Evolutionary conservation across 2,888 invertebrate genomes (phyloP).

Genomic region (Seira sanloemensis): DNA sequence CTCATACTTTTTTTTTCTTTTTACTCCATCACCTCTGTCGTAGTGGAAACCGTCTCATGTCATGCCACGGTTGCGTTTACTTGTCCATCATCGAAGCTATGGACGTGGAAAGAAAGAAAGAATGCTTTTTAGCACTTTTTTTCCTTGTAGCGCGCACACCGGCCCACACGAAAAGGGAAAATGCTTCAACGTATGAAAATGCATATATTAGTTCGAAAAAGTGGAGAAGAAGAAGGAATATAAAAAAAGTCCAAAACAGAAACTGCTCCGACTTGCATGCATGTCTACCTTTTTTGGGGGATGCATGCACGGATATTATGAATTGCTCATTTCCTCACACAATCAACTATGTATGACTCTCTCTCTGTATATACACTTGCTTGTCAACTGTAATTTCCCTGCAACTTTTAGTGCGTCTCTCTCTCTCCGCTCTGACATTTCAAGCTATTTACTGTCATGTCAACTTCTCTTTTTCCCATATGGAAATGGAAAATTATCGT

Average conservation of each 20-base stretch:
- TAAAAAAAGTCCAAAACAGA: too few relatives aligned
- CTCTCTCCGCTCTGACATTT: slow-evolving; percentile 45
- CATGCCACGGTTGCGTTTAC: background rate
- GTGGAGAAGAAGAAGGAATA: too few relatives aligned
- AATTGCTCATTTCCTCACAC: slow-evolving; percentile 49
- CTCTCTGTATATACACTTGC: slow-evolving; percentile 2
- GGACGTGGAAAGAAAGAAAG: background rate
- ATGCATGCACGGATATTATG: slow-evolving; percentile 17
- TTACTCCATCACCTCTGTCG: slow-evolving; percentile 38
- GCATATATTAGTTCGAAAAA: too few relatives aligned
- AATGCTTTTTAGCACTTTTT: background rate
- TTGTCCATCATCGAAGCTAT: background rate
- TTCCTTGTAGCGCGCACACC: too few relatives aligned
- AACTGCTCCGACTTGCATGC: too few relatives aligned
- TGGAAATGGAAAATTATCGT: slow-evolving; percentile 31
- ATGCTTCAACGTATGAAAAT: too few relatives aligned
- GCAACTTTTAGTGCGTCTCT: slow-evolving; percentile 56
- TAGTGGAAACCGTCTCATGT: background rate
- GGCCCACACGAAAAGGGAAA: too few relatives aligned
- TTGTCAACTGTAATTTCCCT: slow-evolving; percentile 51
- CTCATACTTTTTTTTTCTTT: slow-evolving; percentile 40
- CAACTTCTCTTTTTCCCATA: slow-evolving; percentile 15
- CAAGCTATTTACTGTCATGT: slow-evolving; percentile 61
- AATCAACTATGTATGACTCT: slow-evolving; percentile 18
- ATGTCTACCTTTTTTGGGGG: background rate